Evolutionary conservation across 2,113 vertebrate genomes (phyloP).

Genomic region (Pterocles gutturalis): DNA sequence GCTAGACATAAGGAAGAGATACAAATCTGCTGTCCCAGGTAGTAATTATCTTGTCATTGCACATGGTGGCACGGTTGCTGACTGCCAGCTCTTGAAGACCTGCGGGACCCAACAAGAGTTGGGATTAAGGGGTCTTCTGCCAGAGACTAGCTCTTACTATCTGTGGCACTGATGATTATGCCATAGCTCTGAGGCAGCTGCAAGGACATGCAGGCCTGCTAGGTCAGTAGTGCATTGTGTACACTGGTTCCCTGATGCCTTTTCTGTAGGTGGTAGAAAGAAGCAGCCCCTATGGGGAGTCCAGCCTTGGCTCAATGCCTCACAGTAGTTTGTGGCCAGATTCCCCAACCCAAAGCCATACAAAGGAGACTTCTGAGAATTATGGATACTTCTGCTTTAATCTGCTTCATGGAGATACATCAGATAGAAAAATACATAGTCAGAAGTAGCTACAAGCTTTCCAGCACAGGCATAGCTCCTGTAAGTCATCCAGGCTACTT

Average conservation of each 20-base stretch:
- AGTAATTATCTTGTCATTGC: neutral
- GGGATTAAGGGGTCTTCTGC: neutral
- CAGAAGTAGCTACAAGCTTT: neutral
- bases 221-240: neutral
- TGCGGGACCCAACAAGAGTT: neutral
- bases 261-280: neutral
- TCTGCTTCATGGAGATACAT: neutral
- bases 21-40: neutral
- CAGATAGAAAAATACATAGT: neutral
- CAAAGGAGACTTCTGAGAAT: neutral
- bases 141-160: neutral
- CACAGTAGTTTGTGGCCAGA: neutral
- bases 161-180: neutral
- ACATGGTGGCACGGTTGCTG: neutral
- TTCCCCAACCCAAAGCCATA: neutral
- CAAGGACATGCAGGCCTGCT: neutral
- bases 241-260: neutral
- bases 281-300: neutral
- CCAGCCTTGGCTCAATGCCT: neutral
- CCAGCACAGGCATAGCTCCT: neutral
- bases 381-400: slow-evolving; percentile 30
- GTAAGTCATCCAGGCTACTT: neutral
- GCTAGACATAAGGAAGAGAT: neutral
- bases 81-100: neutral
- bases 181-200: neutral